Percentiles rank a stretch among this genome's conserved stretches.
Conservation (phyloP, 2,113 vertebrate species). For the Cinclus mexicanus region DNA sequence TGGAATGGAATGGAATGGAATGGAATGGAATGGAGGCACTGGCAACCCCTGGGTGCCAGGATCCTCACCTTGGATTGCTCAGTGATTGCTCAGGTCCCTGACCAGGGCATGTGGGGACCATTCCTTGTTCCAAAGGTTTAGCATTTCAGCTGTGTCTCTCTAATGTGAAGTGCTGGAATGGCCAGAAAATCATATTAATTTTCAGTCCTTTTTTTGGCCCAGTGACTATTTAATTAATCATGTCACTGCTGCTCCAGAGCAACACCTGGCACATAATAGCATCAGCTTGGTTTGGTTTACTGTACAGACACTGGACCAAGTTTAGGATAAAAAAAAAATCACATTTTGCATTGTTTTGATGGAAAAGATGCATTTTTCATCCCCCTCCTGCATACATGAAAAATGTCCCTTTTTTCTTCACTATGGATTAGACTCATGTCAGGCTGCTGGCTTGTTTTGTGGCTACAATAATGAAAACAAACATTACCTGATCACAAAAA, state of each 20-base stretch:
- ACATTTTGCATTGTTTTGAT: not conserved
- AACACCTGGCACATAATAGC: not conserved
- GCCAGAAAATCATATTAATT: not conserved
- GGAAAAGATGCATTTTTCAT: not conserved
- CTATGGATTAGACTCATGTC: not conserved
- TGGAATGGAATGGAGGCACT: no score
- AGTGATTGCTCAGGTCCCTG: rapidly evolving
- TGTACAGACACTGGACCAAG: not conserved
- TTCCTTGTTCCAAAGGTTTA: not conserved
- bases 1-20: no score
- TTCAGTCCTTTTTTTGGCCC: not conserved
- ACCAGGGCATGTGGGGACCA: rapidly evolving
- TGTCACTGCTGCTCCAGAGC: not conserved
- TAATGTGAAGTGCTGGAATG: not conserved
- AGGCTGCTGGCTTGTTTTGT: not conserved
- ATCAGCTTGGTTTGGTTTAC: not conserved
- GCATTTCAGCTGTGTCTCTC: not conserved
- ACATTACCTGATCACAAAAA: not conserved
- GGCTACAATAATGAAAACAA: not conserved
- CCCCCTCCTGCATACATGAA: not conserved
- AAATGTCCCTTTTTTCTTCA: not conserved
- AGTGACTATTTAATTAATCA: not conserved
- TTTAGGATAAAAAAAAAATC: not conserved
- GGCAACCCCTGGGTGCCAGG: not conserved
- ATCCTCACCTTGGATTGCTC: rapidly evolving